Evolutionary conservation across 2,888 invertebrate species (phyloP).

Genomic region (Cheilosia soror): DNA sequence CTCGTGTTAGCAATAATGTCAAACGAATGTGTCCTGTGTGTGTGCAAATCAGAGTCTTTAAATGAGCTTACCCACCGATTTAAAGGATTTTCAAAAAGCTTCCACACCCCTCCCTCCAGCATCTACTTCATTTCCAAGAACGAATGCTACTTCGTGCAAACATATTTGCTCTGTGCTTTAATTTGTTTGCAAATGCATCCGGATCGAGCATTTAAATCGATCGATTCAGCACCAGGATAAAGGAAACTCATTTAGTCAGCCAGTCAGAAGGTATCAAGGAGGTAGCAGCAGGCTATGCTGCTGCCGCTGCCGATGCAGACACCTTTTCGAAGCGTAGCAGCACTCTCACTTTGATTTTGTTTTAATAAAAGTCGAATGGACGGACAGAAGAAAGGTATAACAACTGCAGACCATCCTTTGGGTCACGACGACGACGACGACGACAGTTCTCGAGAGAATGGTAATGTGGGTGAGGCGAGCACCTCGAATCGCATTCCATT

Average conservation of each 20-base stretch:
- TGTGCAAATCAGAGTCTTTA: slow-evolving; percentile 64
- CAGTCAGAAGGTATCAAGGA: slow-evolving; percentile 63
- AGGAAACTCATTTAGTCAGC: slow-evolving; percentile 70
- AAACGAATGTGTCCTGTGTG: slow-evolving; percentile 55
- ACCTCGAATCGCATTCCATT: background rate
- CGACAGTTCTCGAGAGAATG: slow-evolving; percentile 42
- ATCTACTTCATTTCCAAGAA: background rate
- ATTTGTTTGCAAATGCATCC: slow-evolving; percentile 75
- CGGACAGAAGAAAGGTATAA: slow-evolving; percentile 43
- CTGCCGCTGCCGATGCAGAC: slow-evolving; percentile 46
- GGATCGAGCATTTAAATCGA: slow-evolving; percentile 75
- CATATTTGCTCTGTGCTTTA: slow-evolving; percentile 73
- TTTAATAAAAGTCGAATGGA: slow-evolving; percentile 64
- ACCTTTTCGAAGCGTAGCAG: slow-evolving; percentile 40
- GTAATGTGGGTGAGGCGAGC: slow-evolving; percentile 41
- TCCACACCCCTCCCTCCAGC: background rate
- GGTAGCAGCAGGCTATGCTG: slow-evolving; percentile 3
- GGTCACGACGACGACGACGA: slow-evolving; percentile 19
- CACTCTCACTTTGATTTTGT: slow-evolving; percentile 59
- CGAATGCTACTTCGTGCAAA: slow-evolving; percentile 56
- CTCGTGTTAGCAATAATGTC: slow-evolving; percentile 57
- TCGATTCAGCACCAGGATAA: slow-evolving; percentile 61
- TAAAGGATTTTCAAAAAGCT: slow-evolving; percentile 55
- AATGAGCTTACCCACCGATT: slow-evolving; percentile 68
- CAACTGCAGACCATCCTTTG: slow-evolving; percentile 49